Evolutionary conservation across 2,113 vertebrate genomes (phyloP), one percentile per base, ranked within the genome.

Genomic region (Sula dactylatra): DNA sequence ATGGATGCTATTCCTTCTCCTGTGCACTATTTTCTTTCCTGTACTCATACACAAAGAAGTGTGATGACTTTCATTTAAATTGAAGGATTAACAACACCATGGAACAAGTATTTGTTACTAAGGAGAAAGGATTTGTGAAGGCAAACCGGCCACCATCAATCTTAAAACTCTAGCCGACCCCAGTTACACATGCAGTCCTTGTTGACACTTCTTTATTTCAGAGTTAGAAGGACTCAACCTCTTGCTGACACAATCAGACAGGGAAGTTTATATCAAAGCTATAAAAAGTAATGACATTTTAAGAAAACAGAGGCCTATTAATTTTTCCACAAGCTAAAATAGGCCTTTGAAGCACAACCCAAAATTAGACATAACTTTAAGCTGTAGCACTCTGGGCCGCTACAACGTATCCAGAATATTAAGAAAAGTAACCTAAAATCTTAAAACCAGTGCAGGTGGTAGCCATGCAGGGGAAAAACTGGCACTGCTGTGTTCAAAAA

Each of bases 241-340:
- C 70, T 69, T 62, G 22, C 64, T 90, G 86, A 91, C 34, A 52
- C 6, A 9, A 91, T 79, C 67, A 79, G 84, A 76, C 64, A 93
- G 59, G 31, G 17, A 69, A 88, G 67, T 83, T 91, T 62, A 20
- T 36, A 72, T 73, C 70, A 90, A 84, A 84, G 54, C 61, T 93
- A 88, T 94, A 88, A 94, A 94, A 97, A 94, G 76, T 40, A 83
- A 71, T 10, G 7, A 76, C 76, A 86, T 93, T 96, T 92, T 67
- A 85, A 69, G 80, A 87, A 96, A 92, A 96, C 31, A 71, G 66
- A 71, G 72, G 42, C n/a, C 84, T 81, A 66, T 59, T 93, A 65
- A 73, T 82, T 96, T 83, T 92, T 93, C 69, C 55, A 96, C 47
- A 45, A 94, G 70, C 45, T 87, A 82, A 83, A 90, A 61, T 0